These are phyloP conservation scores for Phalacrocorax pelagicus DNA, from an alignment of 2,113 vertebrate species.

Conservation along the genomic window DNA sequence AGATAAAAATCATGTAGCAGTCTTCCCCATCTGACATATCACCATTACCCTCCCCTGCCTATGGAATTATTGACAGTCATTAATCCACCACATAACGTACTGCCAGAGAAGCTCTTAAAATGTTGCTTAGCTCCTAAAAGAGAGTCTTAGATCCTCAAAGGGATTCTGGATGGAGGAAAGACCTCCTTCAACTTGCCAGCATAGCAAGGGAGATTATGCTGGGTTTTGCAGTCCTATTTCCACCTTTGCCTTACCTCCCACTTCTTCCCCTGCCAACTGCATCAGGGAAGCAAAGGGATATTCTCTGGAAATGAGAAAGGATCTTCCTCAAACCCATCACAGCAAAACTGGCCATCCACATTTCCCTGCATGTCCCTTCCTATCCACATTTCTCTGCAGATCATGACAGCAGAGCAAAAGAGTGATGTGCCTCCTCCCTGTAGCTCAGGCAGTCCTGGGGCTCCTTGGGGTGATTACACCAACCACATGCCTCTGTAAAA, in stretches of 20 bases:
- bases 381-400: background rate
- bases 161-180: background rate
- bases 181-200: background rate
- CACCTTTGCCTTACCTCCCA: background rate
- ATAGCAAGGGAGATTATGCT: background rate
- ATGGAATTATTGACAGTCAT: background rate
- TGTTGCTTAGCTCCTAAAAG: background rate
- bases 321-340: background rate
- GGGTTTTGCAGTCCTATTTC: background rate
- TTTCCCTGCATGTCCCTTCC: background rate
- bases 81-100: background rate
- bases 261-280: background rate
- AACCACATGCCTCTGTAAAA: background rate
- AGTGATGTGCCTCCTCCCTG: background rate
- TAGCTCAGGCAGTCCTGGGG: background rate
- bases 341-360: background rate
- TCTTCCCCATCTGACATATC: background rate
- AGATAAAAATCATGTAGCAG: background rate
- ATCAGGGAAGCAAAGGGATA: background rate
- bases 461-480: background rate
- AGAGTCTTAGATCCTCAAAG: background rate
- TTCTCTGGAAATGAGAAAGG: background rate
- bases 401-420: background rate
- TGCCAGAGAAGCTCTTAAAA: background rate
- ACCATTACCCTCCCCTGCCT: background rate